phyloP scores from a whole-genome alignment of 2,888 invertebrate species.

The Helleia helle region DNA sequence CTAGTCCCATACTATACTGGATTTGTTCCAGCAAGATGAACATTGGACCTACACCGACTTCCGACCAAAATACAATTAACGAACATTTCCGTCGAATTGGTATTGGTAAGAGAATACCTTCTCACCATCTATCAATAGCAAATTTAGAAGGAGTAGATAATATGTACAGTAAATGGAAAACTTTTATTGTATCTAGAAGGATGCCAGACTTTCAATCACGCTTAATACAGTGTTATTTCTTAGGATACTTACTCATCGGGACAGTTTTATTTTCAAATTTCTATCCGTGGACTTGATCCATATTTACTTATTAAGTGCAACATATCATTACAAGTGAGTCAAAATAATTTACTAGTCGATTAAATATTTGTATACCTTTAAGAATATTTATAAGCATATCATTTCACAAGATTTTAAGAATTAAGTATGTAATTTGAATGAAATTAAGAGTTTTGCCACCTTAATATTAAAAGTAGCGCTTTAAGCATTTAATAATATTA shows the following conservation, averaged over 20 bases:
- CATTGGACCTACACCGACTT: conserved; percentile 59
- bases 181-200: conserved; percentile 70
- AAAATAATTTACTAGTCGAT: not conserved
- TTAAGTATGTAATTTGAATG: not conserved
- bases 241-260: conserved; percentile 86
- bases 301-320: conserved; percentile 1
- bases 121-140: conserved; percentile 63
- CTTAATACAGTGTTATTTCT: conserved; percentile 83
- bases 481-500: conserved; percentile 10
- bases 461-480: conserved; percentile 17
- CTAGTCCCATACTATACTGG: conserved; percentile 93
- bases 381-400: conserved; percentile 3
- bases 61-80: conserved; percentile 70
- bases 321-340: conserved; percentile 3
- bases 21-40: conserved; percentile 77
- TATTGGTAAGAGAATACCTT: conserved; percentile 54
- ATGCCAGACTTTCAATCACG: conserved; percentile 64
- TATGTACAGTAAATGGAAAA: conserved; percentile 72
- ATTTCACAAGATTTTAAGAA: not conserved
- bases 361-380: not conserved
- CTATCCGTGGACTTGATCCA: conserved; percentile 91
- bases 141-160: conserved; percentile 70
- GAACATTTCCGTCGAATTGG: conserved; percentile 64
- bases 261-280: conserved; percentile 90
- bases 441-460: conserved; percentile 2